Evolutionary conservation across 2,888 invertebrate species (phyloP).

Genomic region (Hydropsyche betteni): DNA sequence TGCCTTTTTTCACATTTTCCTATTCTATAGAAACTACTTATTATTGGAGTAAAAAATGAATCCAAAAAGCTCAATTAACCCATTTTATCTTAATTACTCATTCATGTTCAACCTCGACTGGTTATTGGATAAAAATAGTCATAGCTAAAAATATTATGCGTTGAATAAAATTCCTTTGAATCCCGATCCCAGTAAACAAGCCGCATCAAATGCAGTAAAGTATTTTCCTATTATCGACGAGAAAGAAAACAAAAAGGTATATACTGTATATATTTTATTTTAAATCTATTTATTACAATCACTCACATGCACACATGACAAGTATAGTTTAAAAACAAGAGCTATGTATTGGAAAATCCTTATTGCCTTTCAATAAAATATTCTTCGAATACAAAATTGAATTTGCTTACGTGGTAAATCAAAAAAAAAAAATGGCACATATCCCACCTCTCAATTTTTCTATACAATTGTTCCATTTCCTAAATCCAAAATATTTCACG

Average conservation of each 20-base stretch:
- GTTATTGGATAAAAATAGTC: too few species aligned
- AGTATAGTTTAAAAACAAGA: conserved; percentile 40
- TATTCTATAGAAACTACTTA: too few species aligned
- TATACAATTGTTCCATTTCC: conserved; percentile 27
- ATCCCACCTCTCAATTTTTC: conserved; percentile 21
- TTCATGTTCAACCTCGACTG: too few species aligned
- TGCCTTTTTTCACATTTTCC: too few species aligned
- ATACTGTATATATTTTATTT: conserved; percentile 60
- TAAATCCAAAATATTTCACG: conserved; percentile 7
- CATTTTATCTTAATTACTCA: too few species aligned
- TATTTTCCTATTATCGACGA: too few species aligned
- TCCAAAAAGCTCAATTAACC: too few species aligned
- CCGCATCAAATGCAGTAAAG: too few species aligned
- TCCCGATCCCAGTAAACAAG: too few species aligned
- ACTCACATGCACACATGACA: conserved; percentile 61
- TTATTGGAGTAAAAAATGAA: too few species aligned
- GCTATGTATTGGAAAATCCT: conserved; percentile 36
- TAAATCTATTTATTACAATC: conserved; percentile 66
- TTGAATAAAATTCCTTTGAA: too few species aligned
- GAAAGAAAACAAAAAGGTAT: background rate
- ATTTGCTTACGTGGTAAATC: conserved; percentile 15
- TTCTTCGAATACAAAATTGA: conserved; percentile 2
- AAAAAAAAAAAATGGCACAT: conserved; percentile 34
- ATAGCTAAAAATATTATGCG: too few species aligned
- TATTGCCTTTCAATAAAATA: conserved; percentile 33